Conservation (phyloP, 2,888 invertebrate genomes). For the Oxytorus armatus region DNA sequence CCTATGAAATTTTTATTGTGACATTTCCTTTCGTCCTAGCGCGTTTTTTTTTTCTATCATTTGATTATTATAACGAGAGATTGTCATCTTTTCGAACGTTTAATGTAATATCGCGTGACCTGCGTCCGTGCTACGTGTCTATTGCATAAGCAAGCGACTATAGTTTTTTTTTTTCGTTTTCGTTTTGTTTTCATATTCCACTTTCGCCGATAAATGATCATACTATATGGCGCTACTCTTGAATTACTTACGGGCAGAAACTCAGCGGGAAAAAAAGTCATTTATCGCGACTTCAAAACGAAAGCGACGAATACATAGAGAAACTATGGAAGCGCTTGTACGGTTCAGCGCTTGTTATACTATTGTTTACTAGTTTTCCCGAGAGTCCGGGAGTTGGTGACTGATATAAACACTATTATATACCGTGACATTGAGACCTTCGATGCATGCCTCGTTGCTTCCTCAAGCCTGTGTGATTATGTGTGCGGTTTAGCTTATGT, state of each 20-base stretch:
- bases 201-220: not conserved
- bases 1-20: not conserved
- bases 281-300: not conserved
- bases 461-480: slow-evolving; percentile 14
- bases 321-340: not conserved
- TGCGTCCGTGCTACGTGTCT: not conserved
- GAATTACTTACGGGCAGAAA: not conserved
- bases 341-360: not conserved
- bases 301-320: not conserved
- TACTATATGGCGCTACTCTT: not conserved
- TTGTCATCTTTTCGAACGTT: not conserved
- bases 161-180: not conserved
- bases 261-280: too few species aligned
- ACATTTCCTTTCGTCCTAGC: not conserved
- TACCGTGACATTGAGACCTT: slow-evolving; percentile 62
- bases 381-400: slow-evolving; percentile 20
- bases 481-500: slow-evolving; percentile 2
- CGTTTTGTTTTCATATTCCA: not conserved
- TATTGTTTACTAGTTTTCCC: slow-evolving; percentile 22
- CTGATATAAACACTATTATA: slow-evolving; percentile 3
- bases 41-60: not conserved
- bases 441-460: slow-evolving; percentile 45
- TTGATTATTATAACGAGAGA: too few species aligned
- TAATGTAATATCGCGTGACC: not conserved
- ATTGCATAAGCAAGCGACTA: not conserved